Evolutionary conservation across 2,113 vertebrate genomes (phyloP).

Genomic region (Noturus placidus): DNA sequence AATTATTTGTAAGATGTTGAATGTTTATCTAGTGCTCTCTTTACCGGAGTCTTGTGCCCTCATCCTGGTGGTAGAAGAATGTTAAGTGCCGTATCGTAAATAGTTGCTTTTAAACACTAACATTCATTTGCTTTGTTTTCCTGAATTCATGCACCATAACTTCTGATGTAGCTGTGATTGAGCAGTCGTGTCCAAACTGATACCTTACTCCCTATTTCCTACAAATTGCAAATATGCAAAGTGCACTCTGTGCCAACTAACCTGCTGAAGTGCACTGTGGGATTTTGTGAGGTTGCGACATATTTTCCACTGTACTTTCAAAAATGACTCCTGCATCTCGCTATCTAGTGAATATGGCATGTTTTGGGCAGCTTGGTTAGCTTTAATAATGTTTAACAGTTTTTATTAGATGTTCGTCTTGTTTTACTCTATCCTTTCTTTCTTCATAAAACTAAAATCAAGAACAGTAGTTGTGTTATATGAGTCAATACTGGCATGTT

Average conservation of each 20-base stretch:
- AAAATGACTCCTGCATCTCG: not conserved
- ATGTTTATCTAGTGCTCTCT: constrained; percentile 60
- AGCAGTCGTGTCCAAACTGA: not conserved
- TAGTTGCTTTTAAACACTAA: constrained; percentile 45
- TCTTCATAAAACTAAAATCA: not conserved
- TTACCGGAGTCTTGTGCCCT: constrained; percentile 63
- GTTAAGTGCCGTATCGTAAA: constrained; percentile 57
- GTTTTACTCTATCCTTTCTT: constrained; percentile 41
- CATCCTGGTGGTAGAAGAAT: constrained; percentile 67
- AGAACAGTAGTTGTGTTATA: not conserved
- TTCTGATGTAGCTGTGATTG: constrained; percentile 22
- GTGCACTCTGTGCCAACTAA: not conserved
- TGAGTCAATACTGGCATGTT: constrained; percentile 3
- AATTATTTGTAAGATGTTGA: constrained; percentile 64
- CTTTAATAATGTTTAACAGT: constrained; percentile 59
- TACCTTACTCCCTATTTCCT: not conserved
- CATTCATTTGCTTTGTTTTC: constrained; percentile 45
- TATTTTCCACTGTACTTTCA: not conserved
- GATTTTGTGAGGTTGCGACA: not conserved
- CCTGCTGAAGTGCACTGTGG: not conserved
- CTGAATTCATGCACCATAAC: constrained; percentile 27
- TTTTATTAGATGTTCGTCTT: constrained; percentile 8
- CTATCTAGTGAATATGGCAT: constrained; percentile 7
- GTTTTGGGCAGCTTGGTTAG: constrained; percentile 13
- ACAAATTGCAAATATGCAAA: not conserved